Base-by-base conservation (phyloP, 2,888 invertebrate species). In the Drosophila differens region DNA sequence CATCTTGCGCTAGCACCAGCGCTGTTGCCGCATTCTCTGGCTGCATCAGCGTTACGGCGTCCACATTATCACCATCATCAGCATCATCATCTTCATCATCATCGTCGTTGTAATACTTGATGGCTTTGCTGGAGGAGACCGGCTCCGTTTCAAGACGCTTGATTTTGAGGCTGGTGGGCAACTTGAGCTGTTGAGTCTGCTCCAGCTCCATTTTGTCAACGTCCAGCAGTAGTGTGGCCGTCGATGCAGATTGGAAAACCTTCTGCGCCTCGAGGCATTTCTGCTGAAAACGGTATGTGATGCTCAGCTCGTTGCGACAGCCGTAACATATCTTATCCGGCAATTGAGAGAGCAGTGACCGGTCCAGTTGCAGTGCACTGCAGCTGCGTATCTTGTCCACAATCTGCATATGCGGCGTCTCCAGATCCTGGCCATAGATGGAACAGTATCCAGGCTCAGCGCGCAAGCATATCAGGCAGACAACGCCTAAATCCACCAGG, bases 401-500 rank as follows among this genome's bases (percentile, higher is more conserved):
- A 55, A 93, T 90, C 12, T 79, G 79, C 52, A 92, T 67, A 16
- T 89, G 83, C 2, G 81, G 77, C 4, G 85, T 77, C 44, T 91
- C 89, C 10, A 74, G 69, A 54, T 92, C 92, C 39, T 83, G 84
- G 16, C 90, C 83, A 58, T 89, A 93, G 19, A 93, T 84, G 7
- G 91, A 88, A 19, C 82, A 83, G 67, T 90, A 83, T 12, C 91
- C 89, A 9, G 90, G 85, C 59, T 91, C 90, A 4, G 89, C 85
- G 35, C 91, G 90, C 57, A 93, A 78, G 63, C 93, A 93, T 52
- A 93, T 82, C 12, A 93, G 76, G 62, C 93, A 93, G 28, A 93
- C 92, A 49, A 85, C 76, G 76, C 91, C 90, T 83, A 93, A 89
- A 79, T 93, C 92, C 33, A 93, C 61, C 32, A 90, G 70, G 6